Conservation (phyloP, 2,113 vertebrate species). For the Gallinago paraguaiae region DNA sequence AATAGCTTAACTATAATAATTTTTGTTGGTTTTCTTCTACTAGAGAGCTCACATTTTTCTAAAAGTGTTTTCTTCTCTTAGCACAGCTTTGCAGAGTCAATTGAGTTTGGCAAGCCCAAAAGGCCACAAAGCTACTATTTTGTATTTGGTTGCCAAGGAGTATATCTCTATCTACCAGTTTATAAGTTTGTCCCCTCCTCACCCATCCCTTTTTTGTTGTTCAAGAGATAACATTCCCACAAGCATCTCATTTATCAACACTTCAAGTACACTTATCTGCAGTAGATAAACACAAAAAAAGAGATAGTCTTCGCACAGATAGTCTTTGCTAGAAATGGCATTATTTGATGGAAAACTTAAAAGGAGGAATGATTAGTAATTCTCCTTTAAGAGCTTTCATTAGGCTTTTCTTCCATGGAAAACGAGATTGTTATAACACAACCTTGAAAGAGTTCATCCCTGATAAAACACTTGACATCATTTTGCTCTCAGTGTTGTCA, state of each 20-base stretch:
- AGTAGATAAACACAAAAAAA: neutral
- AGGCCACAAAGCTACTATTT: neutral
- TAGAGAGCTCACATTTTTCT: neutral
- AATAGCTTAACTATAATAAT: neutral
- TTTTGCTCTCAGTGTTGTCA: neutral
- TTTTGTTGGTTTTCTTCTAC: neutral
- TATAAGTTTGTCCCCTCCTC: neutral
- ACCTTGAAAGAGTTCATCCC: neutral
- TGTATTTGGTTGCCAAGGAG: neutral
- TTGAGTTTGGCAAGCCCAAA: neutral
- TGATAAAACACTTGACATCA: neutral
- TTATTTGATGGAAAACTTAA: neutral
- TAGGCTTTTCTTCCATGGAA: neutral
- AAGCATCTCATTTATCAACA: neutral
- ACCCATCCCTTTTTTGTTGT: neutral
- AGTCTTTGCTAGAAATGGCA: constrained; percentile 17
- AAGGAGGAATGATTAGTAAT: neutral
- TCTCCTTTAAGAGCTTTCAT: neutral
- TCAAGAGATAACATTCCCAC: neutral
- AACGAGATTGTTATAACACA: neutral
- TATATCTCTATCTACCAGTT: neutral
- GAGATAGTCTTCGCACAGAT: neutral
- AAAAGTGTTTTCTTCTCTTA: neutral
- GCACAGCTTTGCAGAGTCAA: neutral
- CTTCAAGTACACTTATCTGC: neutral